phyloP scores from a whole-genome alignment of 1,140 invertebrate species.

The Carcinoscorpius rotundicauda region DNA sequence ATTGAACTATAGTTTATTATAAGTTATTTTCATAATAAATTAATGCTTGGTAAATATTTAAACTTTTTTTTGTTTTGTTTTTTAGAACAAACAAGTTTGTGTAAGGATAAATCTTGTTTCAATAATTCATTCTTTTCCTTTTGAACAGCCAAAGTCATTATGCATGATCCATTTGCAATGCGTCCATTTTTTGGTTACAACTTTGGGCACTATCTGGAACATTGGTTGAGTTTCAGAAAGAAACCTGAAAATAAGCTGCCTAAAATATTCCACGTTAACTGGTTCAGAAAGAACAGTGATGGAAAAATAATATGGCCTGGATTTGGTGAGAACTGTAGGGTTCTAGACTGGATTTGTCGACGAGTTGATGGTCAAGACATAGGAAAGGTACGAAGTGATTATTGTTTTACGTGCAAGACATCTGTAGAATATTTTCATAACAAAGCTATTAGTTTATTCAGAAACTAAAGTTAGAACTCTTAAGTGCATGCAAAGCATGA shows the following conservation, averaged over 20 bases:
- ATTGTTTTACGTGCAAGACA: constrained; percentile 1
- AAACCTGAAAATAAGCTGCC: constrained; percentile 54
- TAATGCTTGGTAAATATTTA: too few relatives aligned
- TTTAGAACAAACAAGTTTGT: too few relatives aligned
- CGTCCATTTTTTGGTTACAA: constrained; percentile 99
- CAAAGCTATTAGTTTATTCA: not conserved
- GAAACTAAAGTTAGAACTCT: not conserved
- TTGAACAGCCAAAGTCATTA: constrained; percentile 64
- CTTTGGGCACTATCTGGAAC: constrained; percentile 87
- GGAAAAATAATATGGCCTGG: constrained; percentile 96
- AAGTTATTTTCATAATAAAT: too few relatives aligned
- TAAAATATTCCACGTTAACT: constrained; percentile 95
- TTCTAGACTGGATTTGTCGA: constrained; percentile 86
- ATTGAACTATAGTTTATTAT: too few relatives aligned
- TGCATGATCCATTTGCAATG: constrained; percentile 99
- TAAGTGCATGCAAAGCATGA: too few relatives aligned
- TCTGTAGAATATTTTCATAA: not conserved
- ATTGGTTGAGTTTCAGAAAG: constrained; percentile 79
- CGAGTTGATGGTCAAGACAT: constrained; percentile 60
- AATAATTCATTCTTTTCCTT: too few relatives aligned
- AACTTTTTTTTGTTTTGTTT: too few relatives aligned
- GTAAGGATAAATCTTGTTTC: too few relatives aligned
- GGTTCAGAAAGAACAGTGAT: constrained; percentile 72
- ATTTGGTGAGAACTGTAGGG: constrained; percentile 90
- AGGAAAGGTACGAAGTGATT: constrained; percentile 30